These are phyloP conservation scores for Morpho deidamia DNA, from an alignment of 2,888 invertebrate genomes.

Conservation along the genomic window DNA sequence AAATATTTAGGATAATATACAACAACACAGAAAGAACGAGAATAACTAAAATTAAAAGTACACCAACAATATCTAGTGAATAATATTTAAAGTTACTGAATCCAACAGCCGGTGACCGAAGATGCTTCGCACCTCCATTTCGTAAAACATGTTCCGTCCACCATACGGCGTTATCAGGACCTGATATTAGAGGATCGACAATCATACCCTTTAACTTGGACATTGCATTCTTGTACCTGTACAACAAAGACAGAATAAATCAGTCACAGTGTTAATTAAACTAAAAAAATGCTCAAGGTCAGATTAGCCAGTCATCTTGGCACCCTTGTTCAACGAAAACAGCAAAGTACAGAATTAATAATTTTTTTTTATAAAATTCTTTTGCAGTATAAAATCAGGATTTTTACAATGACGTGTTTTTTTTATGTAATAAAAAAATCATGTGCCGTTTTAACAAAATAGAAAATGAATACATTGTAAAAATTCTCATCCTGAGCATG, in stretches of 20 bases:
- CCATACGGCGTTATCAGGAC: conserved; percentile 68
- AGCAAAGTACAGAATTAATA: no score
- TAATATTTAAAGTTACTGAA: conserved; percentile 54
- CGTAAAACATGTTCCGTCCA: conserved; percentile 76
- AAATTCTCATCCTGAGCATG: no score
- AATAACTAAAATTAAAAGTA: conserved; percentile 30
- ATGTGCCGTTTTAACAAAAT: no score
- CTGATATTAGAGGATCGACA: conserved; percentile 50
- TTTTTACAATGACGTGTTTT: no score
- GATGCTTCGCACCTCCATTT: conserved; percentile 58
- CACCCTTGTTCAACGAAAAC: no score
- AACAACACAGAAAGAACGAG: conserved; percentile 31
- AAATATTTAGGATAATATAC: conserved; percentile 32
- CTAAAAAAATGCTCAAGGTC: no score
- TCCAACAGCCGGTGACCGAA: conserved; percentile 60
- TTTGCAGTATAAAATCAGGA: no score
- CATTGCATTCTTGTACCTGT: conserved; percentile 56
- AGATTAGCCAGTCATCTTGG: no score
- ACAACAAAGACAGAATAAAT: conserved; percentile 20
- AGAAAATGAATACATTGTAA: no score
- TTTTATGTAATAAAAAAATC: no score
- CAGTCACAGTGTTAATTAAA: no score
- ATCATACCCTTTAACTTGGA: conserved; percentile 40
- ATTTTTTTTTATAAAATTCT: no score
- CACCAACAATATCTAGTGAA: conserved; percentile 48